These are phyloP conservation scores for Ceratina japonica DNA, from an alignment of 1,140 invertebrate species.

Conservation along the genomic window DNA sequence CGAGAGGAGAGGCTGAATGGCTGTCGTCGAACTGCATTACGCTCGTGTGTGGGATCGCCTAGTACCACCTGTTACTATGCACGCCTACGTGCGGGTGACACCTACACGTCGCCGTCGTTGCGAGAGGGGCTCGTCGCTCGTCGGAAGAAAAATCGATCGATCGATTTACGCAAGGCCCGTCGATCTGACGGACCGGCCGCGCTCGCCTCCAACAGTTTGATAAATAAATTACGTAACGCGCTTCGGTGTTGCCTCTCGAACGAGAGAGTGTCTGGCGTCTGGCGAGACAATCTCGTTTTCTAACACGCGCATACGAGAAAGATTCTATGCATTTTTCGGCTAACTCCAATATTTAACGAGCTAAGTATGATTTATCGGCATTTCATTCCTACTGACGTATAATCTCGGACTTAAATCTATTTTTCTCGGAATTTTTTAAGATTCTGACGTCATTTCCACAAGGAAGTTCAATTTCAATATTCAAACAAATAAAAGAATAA, in stretches of 20 bases:
- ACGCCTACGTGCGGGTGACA: slow-evolving; percentile 13
- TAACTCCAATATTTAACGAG: no score
- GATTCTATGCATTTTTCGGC: no score
- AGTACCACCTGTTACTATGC: slow-evolving; percentile 53
- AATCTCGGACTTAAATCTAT: no score
- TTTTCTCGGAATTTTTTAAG: no score
- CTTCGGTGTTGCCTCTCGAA: neutral
- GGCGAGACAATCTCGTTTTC: no score
- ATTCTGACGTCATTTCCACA: no score
- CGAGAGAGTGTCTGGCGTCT: neutral
- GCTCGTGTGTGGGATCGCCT: slow-evolving; percentile 17
- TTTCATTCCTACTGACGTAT: no score
- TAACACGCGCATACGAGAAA: no score
- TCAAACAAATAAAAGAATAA: no score
- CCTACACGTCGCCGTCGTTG: neutral
- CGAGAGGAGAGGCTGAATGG: slow-evolving; percentile 35
- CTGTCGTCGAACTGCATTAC: slow-evolving; percentile 44
- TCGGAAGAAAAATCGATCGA: slow-evolving; percentile 4
- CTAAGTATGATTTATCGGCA: no score
- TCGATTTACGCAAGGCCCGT: neutral
- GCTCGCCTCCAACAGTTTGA: neutral
- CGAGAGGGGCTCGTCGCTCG: neutral
- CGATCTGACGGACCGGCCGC: no score
- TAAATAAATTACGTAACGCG: neutral
- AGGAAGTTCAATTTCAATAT: no score